Percentiles rank a stretch among this genome's conserved stretches.
phyloP scores from a whole-genome alignment of 2,797 vertebrate genomes.

The Phrynocephalus vlangalii region DNA sequence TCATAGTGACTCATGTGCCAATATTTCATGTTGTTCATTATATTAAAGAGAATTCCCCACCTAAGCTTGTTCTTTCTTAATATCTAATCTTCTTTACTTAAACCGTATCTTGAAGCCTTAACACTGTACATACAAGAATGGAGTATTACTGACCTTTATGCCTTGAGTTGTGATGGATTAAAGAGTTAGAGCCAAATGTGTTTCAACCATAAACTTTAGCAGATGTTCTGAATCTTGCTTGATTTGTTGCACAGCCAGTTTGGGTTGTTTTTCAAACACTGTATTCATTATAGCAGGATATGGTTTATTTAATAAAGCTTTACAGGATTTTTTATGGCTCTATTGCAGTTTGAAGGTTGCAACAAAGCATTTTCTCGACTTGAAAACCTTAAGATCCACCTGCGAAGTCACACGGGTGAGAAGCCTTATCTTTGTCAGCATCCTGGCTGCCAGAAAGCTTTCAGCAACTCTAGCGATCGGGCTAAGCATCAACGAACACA shows the following conservation, averaged over 20 bases:
- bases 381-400: slow-evolving; percentile 96
- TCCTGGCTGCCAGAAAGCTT: slow-evolving; percentile 97
- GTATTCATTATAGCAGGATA: slow-evolving; percentile 69
- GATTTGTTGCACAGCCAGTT: slow-evolving; percentile 70
- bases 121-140: slow-evolving; percentile 34
- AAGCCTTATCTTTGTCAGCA: slow-evolving; percentile 99
- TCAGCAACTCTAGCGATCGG: slow-evolving; percentile 99
- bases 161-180: slow-evolving; percentile 57
- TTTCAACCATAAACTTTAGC: slow-evolving; percentile 72
- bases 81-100: slow-evolving; percentile 51
- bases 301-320: slow-evolving; percentile 69
- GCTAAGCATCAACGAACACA: slow-evolving; percentile 99
- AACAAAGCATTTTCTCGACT: slow-evolving; percentile 95
- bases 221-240: slow-evolving; percentile 71
- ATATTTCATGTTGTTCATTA: slow-evolving; percentile 9
- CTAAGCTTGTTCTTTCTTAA: slow-evolving; percentile 53
- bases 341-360: slow-evolving; percentile 91
- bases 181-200: slow-evolving; percentile 64
- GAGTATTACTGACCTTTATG: slow-evolving; percentile 60
- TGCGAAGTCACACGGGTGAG: slow-evolving; percentile 96
- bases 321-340: slow-evolving; percentile 56
- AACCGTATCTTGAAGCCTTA: slow-evolving; percentile 15
- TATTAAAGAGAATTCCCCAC: slow-evolving; percentile 35
- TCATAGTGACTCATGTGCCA: slow-evolving; percentile 37
- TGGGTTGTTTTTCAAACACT: slow-evolving; percentile 69